Conservation (phyloP, 2,113 vertebrate genomes). For the Malaclemys terrapin region DNA sequence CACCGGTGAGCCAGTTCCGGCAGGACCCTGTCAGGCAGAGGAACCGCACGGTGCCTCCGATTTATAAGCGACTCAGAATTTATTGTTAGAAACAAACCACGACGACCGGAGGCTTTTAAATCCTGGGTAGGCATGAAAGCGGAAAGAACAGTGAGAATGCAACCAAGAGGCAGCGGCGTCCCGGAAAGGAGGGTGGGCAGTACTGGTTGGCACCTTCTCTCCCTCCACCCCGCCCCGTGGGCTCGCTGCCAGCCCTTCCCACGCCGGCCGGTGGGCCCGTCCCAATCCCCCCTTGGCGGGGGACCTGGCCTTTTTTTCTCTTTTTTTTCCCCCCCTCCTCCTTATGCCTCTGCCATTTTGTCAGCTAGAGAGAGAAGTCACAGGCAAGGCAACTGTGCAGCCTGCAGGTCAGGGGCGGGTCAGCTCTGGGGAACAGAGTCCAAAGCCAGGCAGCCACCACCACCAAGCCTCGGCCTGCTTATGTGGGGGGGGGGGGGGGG, state of each 20-base stretch:
- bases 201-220: background rate
- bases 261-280: rapidly evolving
- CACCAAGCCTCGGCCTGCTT: background rate
- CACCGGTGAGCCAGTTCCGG: background rate
- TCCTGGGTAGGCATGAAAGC: constrained; percentile 60
- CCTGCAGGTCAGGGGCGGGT: constrained; percentile 60
- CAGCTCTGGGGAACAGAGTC: background rate
- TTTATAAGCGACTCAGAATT: constrained; percentile 67
- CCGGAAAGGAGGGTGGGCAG: rapidly evolving
- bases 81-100: constrained; percentile 59
- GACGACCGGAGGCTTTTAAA: constrained; percentile 39
- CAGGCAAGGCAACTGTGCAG: background rate
- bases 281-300: rapidly evolving
- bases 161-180: background rate
- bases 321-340: rapidly evolving
- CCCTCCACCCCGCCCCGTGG: background rate
- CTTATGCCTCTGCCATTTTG: background rate
- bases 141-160: background rate
- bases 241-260: background rate
- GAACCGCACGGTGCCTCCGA: background rate
- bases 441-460: background rate
- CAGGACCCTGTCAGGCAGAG: background rate
- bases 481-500: no score
- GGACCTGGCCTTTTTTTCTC: rapidly evolving
- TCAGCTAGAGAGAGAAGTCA: background rate